Evolutionary conservation across 2,888 invertebrate species (phyloP).

Genomic region (Iselma pallidipennis): DNA sequence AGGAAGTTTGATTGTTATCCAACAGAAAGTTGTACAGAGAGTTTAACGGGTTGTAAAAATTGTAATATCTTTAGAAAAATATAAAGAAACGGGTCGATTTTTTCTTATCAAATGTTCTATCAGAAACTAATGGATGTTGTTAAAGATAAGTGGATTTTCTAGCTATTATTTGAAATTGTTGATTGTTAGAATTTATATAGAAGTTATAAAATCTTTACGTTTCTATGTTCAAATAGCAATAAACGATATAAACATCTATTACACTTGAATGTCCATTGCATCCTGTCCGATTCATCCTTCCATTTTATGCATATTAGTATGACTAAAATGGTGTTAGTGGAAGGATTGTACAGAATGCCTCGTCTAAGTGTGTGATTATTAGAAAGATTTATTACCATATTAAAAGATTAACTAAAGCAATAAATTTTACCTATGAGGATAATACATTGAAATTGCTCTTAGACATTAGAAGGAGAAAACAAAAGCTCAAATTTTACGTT

Average conservation of each 20-base stretch:
- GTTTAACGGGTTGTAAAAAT: too few relatives aligned
- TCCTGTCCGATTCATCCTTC: background rate
- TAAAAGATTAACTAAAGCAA: conserved; percentile 16
- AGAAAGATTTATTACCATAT: conserved; percentile 23
- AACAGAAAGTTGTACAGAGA: too few relatives aligned
- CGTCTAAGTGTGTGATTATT: conserved; percentile 22
- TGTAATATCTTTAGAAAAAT: too few relatives aligned
- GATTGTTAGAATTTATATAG: background rate
- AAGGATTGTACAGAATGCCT: background rate
- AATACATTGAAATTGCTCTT: background rate
- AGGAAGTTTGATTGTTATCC: too few relatives aligned
- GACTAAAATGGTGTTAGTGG: background rate
- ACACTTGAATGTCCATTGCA: background rate
- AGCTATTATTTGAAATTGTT: background rate
- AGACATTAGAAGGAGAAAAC: background rate
- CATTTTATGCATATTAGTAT: background rate
- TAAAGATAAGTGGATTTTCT: background rate
- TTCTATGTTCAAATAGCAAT: background rate
- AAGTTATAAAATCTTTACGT: background rate
- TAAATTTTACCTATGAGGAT: conserved; percentile 22
- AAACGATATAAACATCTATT: too few relatives aligned
- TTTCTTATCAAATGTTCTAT: too few relatives aligned
- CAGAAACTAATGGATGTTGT: too few relatives aligned
- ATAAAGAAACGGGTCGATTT: too few relatives aligned
- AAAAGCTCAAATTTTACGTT: background rate